A percentile compares a stretch with the other conserved stretches of the same genome.
These are phyloP conservation scores for Drymodes brunneopygia DNA, from an alignment of 2,113 vertebrate species.

Conservation along the genomic window DNA sequence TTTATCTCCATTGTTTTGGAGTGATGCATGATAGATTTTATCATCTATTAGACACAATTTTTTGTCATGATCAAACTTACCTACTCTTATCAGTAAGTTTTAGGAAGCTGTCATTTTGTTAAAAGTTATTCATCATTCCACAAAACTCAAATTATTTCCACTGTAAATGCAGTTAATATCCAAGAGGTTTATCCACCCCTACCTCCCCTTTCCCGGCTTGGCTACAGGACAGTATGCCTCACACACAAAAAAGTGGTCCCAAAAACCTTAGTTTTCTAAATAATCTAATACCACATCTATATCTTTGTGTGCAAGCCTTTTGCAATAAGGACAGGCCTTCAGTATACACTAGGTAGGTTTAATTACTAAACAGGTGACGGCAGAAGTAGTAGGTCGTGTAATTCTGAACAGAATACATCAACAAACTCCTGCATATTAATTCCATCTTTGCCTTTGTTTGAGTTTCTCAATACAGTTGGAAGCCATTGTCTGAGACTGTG, in stretches of 20 bases:
- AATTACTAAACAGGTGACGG: background rate
- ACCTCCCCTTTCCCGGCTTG: rapidly evolving
- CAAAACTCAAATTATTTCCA: background rate
- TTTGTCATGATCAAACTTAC: background rate
- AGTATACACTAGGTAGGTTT: background rate
- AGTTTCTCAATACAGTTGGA: background rate
- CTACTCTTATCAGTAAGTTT: background rate
- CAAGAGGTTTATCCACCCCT: background rate
- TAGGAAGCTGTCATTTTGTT: background rate
- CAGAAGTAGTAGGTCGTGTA: background rate
- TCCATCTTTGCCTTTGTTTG: background rate
- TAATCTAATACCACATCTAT: background rate
- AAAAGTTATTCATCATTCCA: background rate
- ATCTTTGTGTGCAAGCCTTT: background rate
- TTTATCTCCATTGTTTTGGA: background rate
- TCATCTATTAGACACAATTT: background rate
- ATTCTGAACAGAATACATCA: background rate
- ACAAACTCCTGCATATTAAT: background rate
- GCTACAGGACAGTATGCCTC: background rate
- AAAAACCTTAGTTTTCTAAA: background rate
- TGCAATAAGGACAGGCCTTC: background rate
- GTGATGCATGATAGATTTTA: background rate
- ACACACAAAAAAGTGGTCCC: background rate
- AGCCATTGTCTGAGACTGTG: background rate
- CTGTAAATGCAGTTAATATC: background rate